Conservation (phyloP, 2,113 vertebrate genomes). For the Saccopteryx leptura region DNA sequence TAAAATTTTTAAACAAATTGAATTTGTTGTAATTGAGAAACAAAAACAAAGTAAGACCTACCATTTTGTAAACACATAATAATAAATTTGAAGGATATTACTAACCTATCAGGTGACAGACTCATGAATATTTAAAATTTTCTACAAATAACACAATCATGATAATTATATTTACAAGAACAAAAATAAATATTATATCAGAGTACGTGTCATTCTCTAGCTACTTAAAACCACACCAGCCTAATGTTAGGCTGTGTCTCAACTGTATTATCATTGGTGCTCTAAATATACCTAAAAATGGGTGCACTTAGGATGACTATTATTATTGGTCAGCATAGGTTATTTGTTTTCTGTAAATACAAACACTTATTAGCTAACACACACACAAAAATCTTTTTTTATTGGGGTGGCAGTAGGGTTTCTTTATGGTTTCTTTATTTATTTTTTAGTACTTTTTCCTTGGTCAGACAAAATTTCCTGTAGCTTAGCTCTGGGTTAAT, state of each 20-base stretch:
- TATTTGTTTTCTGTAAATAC: neutral
- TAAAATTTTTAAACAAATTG: neutral
- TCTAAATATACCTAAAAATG: neutral
- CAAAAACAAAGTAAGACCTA: neutral
- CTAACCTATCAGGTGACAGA: neutral
- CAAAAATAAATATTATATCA: neutral
- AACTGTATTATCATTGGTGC: rapidly evolving
- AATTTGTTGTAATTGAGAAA: neutral
- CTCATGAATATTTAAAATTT: neutral
- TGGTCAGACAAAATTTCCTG: neutral
- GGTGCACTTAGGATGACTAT: neutral
- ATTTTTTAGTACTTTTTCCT: neutral
- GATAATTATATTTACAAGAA: neutral
- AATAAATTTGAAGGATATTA: neutral
- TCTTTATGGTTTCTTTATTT: neutral
- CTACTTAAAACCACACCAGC: rapidly evolving
- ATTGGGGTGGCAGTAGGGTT: rapidly evolving
- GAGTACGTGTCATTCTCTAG: neutral
- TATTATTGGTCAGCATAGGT: neutral
- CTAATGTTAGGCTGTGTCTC: neutral
- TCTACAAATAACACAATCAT: neutral
- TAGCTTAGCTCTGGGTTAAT: neutral
- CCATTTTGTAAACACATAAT: neutral
- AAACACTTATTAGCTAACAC: neutral
- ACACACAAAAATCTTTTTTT: neutral